A percentile compares a stretch with the other conserved stretches of the same genome.
Conservation (phyloP, 2,888 invertebrate species). For the Cryptosula pallasiana region DNA sequence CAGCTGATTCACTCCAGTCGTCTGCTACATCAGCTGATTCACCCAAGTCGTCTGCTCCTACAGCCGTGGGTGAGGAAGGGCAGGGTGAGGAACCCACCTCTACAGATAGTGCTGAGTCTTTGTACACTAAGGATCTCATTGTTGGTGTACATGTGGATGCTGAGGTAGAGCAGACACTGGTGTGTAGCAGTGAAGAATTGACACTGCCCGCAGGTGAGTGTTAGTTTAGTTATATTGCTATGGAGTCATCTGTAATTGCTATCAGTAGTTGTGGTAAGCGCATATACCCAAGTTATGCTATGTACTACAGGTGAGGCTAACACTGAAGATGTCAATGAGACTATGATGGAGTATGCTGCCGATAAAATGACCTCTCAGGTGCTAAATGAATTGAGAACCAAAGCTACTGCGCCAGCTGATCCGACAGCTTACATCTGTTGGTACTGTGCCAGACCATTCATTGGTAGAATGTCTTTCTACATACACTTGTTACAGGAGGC, state of each 20-base stretch:
- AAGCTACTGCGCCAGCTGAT: neutral
- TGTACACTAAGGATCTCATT: neutral
- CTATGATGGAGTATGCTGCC: neutral
- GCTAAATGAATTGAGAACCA: neutral
- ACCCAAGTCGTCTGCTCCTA: too few relatives aligned
- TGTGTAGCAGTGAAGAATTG: neutral
- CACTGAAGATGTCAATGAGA: neutral
- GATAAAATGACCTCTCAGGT: neutral
- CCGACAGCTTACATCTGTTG: neutral
- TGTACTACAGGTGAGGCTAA: too few relatives aligned
- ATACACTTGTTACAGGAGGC: slow-evolving; percentile 9
- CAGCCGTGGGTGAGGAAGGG: too few relatives aligned
- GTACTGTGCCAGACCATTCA: slow-evolving; percentile 11
- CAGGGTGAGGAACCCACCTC: too few relatives aligned
- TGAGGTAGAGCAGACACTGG: neutral
- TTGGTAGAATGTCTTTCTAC: slow-evolving; percentile 1
- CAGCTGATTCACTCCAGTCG: too few relatives aligned
- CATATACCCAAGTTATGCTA: too few relatives aligned
- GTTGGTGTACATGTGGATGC: neutral
- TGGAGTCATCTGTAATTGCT: too few relatives aligned
- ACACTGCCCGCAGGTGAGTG: neutral
- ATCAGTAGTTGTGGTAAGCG: too few relatives aligned
- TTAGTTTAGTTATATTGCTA: too few relatives aligned
- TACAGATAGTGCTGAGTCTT: too few relatives aligned
- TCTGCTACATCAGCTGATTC: too few relatives aligned